Percentiles rank a stretch among this genome's conserved stretches.
Conservation (phyloP, 2,797 vertebrate species). For the Antrozous pallidus region DNA sequence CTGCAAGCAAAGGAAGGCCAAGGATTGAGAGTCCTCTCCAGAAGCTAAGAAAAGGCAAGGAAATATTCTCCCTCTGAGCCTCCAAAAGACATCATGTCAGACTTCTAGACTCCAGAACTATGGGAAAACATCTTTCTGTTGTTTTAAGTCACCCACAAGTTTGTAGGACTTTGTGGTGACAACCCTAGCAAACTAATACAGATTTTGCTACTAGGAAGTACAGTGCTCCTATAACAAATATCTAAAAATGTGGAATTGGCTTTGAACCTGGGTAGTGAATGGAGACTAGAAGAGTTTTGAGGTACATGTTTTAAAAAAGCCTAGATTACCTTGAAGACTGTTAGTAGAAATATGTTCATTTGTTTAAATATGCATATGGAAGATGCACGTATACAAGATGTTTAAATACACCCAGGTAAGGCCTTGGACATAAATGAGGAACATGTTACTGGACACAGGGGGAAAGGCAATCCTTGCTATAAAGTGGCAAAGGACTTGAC, state of each 20-base stretch:
- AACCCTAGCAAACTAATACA: neutral
- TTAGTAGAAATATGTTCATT: neutral
- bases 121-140: neutral
- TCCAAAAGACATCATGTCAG: neutral
- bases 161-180: neutral
- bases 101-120: neutral
- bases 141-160: neutral
- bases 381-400: neutral
- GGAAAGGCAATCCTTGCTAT: neutral
- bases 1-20: neutral
- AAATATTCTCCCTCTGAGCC: neutral
- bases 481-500: neutral
- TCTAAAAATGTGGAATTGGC: neutral
- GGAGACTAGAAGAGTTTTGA: neutral
- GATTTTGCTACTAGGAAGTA: neutral
- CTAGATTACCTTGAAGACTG: neutral
- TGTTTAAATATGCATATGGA: neutral
- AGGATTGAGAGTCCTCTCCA: neutral
- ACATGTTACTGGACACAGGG: neutral
- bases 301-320: neutral
- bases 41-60: neutral
- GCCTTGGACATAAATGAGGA: neutral
- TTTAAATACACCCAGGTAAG: neutral
- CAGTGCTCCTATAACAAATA: neutral
- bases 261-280: neutral